A percentile compares a stretch with the other conserved stretches of the same genome.
phyloP scores from a whole-genome alignment of 2,113 vertebrate species.

The Chaetodon trifascialis region DNA sequence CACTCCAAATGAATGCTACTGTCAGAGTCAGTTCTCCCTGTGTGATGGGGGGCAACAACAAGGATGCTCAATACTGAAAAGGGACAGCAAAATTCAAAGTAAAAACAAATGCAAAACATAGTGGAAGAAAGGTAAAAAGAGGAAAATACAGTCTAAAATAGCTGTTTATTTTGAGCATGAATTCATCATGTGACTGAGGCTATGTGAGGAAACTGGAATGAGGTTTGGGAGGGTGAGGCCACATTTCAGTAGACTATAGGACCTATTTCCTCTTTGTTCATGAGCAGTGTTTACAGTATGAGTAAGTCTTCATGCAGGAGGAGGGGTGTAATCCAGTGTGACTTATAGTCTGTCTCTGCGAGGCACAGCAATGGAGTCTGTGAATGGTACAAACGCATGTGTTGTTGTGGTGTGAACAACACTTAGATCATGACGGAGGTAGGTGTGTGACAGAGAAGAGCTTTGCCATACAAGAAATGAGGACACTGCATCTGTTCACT shows the following conservation, averaged over 20 bases:
- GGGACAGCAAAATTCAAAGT: neutral
- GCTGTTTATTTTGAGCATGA: neutral
- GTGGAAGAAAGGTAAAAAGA: neutral
- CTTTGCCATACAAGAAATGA: slow-evolving; percentile 50
- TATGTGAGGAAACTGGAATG: slow-evolving; percentile 9
- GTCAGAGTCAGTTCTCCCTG: no score
- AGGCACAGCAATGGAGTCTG: slow-evolving; percentile 57
- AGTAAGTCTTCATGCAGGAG: slow-evolving; percentile 32
- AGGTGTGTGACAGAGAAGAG: slow-evolving; percentile 71
- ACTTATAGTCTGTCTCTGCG: slow-evolving; percentile 49
- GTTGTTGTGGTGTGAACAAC: slow-evolving; percentile 72
- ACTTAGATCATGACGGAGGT: slow-evolving; percentile 78
- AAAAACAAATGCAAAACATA: neutral
- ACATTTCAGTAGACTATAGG: slow-evolving; percentile 27
- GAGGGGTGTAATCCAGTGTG: slow-evolving; percentile 56
- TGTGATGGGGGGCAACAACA: no score
- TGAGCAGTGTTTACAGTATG: slow-evolving; percentile 28
- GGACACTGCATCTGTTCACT: slow-evolving; percentile 60
- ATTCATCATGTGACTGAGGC: neutral
- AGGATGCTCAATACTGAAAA: neutral
- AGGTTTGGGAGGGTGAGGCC: slow-evolving; percentile 12
- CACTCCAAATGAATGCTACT: no score
- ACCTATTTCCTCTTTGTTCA: slow-evolving; percentile 29
- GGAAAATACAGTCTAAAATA: neutral
- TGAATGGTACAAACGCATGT: slow-evolving; percentile 70